Conservation (phyloP, 2,888 invertebrate species). For the Cryptosula pallasiana region DNA sequence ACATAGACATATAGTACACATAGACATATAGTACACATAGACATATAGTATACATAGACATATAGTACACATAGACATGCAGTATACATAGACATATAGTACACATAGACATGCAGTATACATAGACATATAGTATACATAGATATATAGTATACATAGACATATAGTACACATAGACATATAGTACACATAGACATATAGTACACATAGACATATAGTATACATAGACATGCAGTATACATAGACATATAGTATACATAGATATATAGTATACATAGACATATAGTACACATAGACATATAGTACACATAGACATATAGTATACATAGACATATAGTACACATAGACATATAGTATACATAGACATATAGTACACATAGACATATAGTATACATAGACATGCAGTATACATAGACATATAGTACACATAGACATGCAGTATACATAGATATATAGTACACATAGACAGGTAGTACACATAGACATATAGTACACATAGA, state of each 20-base stretch:
- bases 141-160: neutral
- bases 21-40: neutral
- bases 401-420: conserved; percentile 47
- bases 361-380: conserved; percentile 47
- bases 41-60: conserved; percentile 47
- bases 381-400: neutral
- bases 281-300: neutral
- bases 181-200: neutral
- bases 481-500: neutral
- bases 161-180: conserved; percentile 47
- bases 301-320: conserved; percentile 45
- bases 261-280: conserved; percentile 47
- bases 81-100: conserved; percentile 44
- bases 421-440: conserved; percentile 43
- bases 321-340: conserved; percentile 47
- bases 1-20: conserved; percentile 47
- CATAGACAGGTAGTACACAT: conserved; percentile 47
- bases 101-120: neutral
- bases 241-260: neutral
- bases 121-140: too few species aligned
- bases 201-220: conserved; percentile 43
- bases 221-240: conserved; percentile 47
- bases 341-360: neutral
- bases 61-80: neutral
- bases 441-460: conserved; percentile 28